phyloP scores from a whole-genome alignment of 2,113 vertebrate genomes.

The Leucopsar rothschildi region DNA sequence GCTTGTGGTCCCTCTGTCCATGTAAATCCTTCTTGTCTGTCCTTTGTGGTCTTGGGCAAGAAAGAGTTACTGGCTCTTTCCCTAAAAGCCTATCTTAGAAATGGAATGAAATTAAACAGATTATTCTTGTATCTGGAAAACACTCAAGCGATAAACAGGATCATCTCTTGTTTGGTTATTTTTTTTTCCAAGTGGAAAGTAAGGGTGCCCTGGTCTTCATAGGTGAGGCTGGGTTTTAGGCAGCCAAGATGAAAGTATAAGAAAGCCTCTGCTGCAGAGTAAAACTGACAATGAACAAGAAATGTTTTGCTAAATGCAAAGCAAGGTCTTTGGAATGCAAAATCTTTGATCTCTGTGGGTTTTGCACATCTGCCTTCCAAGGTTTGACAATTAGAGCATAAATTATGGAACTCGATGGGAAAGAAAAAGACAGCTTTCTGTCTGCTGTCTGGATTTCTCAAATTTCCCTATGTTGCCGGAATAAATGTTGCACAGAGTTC shows the following conservation, averaged over 20 bases:
- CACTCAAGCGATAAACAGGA: not conserved
- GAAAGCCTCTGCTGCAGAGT: not conserved
- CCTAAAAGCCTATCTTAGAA: not conserved
- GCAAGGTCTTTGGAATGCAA: not conserved
- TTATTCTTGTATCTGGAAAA: not conserved
- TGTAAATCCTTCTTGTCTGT: not conserved
- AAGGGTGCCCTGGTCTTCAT: not conserved
- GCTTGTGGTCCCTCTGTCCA: accelerated
- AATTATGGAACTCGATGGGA: not conserved
- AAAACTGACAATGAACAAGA: not conserved
- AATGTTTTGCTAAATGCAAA: not conserved
- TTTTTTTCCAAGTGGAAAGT: not conserved
- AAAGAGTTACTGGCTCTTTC: not conserved
- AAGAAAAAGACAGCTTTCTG: not conserved
- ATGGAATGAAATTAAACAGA: not conserved
- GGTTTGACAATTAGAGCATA: not conserved
- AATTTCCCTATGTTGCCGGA: not conserved
- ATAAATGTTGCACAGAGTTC: not conserved
- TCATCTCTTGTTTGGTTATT: not conserved
- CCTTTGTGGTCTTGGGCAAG: not conserved
- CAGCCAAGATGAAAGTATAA: not conserved
- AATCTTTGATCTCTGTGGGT: not conserved
- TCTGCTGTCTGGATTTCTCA: not conserved
- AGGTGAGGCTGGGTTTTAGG: not conserved
- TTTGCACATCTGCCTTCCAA: not conserved